phyloP scores from a whole-genome alignment of 92 coral and sea anemone genomes.

The Zoanthus gigantus region DNA sequence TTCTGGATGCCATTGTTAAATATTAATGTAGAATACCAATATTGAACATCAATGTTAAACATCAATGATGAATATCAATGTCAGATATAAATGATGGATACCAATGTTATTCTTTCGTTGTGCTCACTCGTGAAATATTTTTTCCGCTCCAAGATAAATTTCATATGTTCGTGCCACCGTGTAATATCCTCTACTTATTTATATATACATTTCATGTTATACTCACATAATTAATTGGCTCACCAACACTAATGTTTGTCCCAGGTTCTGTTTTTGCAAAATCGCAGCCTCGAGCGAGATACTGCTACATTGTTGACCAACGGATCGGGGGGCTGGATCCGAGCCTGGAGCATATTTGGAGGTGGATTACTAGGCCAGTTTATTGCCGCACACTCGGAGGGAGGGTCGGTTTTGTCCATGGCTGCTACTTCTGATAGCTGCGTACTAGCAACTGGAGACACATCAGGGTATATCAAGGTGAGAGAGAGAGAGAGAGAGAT shows the following conservation, averaged over 20 bases:
- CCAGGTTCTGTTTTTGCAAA: constrained; percentile 85
- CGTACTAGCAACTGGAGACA: constrained; percentile 88
- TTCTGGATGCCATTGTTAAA: too few relatives aligned
- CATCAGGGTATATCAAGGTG: constrained; percentile 85
- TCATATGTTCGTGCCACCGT: too few relatives aligned
- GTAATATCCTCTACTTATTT: too few relatives aligned
- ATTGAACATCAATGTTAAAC: too few relatives aligned
- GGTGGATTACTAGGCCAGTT: constrained; percentile 93
- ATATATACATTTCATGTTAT: too few relatives aligned
- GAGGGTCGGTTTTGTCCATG: constrained; percentile 83
- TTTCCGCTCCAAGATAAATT: too few relatives aligned
- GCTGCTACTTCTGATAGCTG: constrained; percentile 80
- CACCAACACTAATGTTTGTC: neutral
- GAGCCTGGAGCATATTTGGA: constrained; percentile 90
- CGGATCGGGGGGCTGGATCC: constrained; percentile 89
- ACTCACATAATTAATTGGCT: neutral
- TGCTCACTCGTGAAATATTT: too few relatives aligned
- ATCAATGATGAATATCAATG: too few relatives aligned
- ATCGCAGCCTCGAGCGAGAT: constrained; percentile 74
- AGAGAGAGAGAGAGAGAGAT: neutral
- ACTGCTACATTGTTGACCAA: constrained; percentile 91
- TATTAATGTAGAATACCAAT: too few relatives aligned
- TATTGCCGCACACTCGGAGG: constrained; percentile 78
- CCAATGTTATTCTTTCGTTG: too few relatives aligned
- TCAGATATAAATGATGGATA: too few relatives aligned